Conservation (phyloP, 2,113 vertebrate species). For the Mandrillus leucophaeus region DNA sequence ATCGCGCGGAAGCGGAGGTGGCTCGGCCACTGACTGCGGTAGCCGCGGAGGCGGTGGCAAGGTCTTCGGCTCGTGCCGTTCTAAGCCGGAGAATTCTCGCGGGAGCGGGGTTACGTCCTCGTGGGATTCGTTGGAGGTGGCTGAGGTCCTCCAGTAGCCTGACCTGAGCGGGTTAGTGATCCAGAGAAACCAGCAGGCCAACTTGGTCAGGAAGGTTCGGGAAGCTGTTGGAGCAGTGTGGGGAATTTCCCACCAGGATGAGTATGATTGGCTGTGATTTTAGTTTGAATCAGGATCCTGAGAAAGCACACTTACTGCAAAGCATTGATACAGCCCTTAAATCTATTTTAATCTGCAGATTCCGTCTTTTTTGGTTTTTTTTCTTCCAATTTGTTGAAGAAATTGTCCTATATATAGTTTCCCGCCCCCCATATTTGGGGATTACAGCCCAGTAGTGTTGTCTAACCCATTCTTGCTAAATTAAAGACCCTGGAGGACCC, state of each 20-base stretch:
- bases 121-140: conserved; percentile 59
- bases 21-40: conserved; percentile 42
- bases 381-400: conserved; percentile 29
- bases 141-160: conserved; percentile 69
- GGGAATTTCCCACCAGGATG: conserved; percentile 78
- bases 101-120: conserved; percentile 67
- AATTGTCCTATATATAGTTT: neutral
- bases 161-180: conserved; percentile 72
- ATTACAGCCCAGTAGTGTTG: conserved; percentile 6
- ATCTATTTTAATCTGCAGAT: conserved; percentile 42
- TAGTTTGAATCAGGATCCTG: conserved; percentile 56
- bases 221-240: conserved; percentile 73
- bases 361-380: neutral
- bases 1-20: conserved; percentile 48
- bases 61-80: conserved; percentile 33
- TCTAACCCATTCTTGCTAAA: conserved; percentile 55
- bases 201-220: conserved; percentile 70
- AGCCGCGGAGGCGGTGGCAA: conserved; percentile 38
- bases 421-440: neutral
- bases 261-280: conserved; percentile 82
- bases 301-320: conserved; percentile 43
- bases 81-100: conserved; percentile 72
- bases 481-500: conserved; percentile 48
- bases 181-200: conserved; percentile 72
- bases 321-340: conserved; percentile 22